A percentile compares a stretch with the other conserved stretches of the same genome.
Conservation (phyloP, 2,113 vertebrate species). For the Ifrita kowaldi region DNA sequence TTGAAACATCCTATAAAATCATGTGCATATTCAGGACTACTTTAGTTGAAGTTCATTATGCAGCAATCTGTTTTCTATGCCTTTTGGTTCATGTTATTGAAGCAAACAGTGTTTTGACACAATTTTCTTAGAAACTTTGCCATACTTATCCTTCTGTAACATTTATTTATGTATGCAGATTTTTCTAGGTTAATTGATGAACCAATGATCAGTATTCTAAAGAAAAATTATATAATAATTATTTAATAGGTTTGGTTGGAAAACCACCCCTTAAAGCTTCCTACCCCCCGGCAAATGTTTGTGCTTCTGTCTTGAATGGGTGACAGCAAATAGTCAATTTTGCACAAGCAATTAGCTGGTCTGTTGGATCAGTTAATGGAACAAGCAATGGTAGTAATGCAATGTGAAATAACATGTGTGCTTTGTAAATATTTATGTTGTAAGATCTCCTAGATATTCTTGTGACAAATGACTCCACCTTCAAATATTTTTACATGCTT, state of each 20-base stretch:
- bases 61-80: not conserved
- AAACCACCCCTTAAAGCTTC: not conserved
- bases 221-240: not conserved
- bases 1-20: not conserved
- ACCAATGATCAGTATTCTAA: not conserved
- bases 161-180: not conserved
- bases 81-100: not conserved
- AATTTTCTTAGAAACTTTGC: not conserved
- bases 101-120: not conserved
- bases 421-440: constrained; percentile 76
- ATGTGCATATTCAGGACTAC: not conserved
- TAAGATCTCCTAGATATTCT: not conserved
- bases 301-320: not conserved
- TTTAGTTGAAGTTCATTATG: not conserved
- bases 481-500: constrained; percentile 18
- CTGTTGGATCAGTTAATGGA: constrained; percentile 70
- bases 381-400: constrained; percentile 45
- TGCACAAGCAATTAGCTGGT: constrained; percentile 52
- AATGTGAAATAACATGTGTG: constrained; percentile 67
- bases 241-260: not conserved
- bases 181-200: not conserved
- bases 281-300: not conserved
- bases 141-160: not conserved
- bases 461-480: constrained; percentile 1
- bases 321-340: constrained; percentile 10